phyloP scores from a whole-genome alignment of 2,888 invertebrate species.

The Drosophila antonietae region DNA sequence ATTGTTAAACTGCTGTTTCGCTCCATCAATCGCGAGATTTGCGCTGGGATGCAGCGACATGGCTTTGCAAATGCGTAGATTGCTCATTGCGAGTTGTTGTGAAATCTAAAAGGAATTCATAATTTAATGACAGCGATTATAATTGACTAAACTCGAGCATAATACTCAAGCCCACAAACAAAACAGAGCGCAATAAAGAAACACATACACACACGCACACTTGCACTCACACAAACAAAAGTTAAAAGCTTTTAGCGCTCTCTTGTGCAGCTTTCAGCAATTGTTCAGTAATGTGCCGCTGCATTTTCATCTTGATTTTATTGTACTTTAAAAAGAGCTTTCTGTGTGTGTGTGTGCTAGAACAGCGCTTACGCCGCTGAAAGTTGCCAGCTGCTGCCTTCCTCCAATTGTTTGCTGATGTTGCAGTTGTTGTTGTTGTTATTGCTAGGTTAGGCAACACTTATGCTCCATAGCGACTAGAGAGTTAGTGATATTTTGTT shows the following conservation, averaged over 20 bases:
- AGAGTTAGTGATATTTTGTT: slow-evolving; percentile 9
- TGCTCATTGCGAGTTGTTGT: slow-evolving; percentile 45
- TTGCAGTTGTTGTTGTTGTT: slow-evolving; percentile 27
- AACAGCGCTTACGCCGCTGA: slow-evolving; percentile 61
- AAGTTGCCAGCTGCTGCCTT: slow-evolving; percentile 9
- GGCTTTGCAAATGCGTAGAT: slow-evolving; percentile 60
- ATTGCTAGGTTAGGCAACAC: background rate
- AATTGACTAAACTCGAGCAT: slow-evolving; percentile 31
- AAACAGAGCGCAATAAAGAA: slow-evolving; percentile 12
- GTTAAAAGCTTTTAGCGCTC: slow-evolving; percentile 45
- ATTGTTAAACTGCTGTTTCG: background rate
- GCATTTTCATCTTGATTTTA: slow-evolving; percentile 44
- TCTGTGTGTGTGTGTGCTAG: slow-evolving; percentile 23
- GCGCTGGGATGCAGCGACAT: slow-evolving; percentile 61
- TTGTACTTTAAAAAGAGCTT: slow-evolving; percentile 39
- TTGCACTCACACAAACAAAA: slow-evolving; percentile 17
- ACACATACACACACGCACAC: background rate
- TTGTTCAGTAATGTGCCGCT: slow-evolving; percentile 21
- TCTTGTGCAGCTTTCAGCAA: slow-evolving; percentile 51
- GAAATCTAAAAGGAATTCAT: slow-evolving; percentile 8
- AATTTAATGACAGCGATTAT: slow-evolving; percentile 5
- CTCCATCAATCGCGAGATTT: slow-evolving; percentile 1
- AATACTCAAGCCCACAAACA: slow-evolving; percentile 19
- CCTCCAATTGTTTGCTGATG: slow-evolving; percentile 39
- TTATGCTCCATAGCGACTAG: background rate